phyloP scores from a whole-genome alignment of 2,797 vertebrate genomes.

The Microctenopoma stevenorrisi region DNA sequence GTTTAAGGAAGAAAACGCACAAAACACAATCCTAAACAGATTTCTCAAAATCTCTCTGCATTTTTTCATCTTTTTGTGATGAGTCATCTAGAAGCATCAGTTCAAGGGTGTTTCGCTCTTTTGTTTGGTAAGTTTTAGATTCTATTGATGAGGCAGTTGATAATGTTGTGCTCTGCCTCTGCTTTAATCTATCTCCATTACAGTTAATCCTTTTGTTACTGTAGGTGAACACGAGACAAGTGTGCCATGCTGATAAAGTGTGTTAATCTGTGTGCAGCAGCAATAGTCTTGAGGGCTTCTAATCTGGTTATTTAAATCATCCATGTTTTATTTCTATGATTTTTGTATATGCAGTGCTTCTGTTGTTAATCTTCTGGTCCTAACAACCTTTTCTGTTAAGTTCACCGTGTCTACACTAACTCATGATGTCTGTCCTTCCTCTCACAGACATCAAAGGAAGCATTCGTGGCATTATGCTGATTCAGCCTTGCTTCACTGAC shows the following conservation, averaged over 20 bases:
- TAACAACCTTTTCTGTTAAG: no score
- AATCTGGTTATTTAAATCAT: slow-evolving; percentile 1
- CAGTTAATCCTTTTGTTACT: no score
- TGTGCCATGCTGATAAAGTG: background rate
- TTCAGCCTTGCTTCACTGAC: background rate
- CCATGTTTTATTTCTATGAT: background rate
- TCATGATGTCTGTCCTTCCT: background rate
- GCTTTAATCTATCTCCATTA: no score
- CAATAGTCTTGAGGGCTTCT: background rate
- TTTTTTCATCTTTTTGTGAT: no score
- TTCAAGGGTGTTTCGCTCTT: background rate
- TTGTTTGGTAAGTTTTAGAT: no score
- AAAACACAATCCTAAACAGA: no score
- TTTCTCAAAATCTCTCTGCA: no score
- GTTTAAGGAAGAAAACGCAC: no score
- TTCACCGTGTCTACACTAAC: background rate
- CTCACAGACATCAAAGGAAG: background rate
- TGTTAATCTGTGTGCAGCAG: background rate
- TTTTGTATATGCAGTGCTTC: background rate
- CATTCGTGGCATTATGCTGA: background rate
- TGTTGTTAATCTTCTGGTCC: background rate
- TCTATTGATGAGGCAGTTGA: no score
- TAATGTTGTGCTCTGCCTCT: no score
- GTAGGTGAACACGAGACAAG: background rate
- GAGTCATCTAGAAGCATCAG: background rate